Conservation (phyloP, 1,140 invertebrate species). For the Apis florea region DNA sequence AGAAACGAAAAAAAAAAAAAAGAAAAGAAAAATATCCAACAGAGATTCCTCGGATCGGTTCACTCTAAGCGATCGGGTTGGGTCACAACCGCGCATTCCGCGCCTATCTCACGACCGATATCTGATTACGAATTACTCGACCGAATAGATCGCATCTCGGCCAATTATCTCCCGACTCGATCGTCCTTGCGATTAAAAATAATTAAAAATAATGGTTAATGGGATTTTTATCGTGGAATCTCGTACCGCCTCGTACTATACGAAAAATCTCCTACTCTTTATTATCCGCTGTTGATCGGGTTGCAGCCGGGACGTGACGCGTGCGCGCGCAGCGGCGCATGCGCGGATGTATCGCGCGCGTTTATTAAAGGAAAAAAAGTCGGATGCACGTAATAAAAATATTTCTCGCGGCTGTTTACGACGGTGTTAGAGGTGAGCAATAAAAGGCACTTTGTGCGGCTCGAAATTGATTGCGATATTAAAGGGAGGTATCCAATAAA, state of each 20-base stretch:
- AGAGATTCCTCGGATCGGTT: slow-evolving; percentile 4
- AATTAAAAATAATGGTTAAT: slow-evolving; percentile 34
- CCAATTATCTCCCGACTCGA: neutral
- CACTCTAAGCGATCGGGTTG: neutral
- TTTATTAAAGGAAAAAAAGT: slow-evolving; percentile 20
- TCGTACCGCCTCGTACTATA: neutral
- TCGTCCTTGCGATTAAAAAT: slow-evolving; percentile 46
- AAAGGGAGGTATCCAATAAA: slow-evolving; percentile 3
- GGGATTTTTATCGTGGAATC: slow-evolving; percentile 22
- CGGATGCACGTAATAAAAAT: slow-evolving; percentile 14
- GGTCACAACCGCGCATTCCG: slow-evolving; percentile 18
- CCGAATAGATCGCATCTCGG: slow-evolving; percentile 10
- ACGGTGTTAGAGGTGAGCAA: slow-evolving; percentile 21
- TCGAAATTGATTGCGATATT: slow-evolving; percentile 10
- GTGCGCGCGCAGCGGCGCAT: neutral
- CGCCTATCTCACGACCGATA: slow-evolving; percentile 2
- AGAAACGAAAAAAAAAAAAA: neutral
- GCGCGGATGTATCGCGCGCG: neutral
- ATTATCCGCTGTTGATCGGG: neutral
- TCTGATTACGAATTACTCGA: slow-evolving; percentile 20
- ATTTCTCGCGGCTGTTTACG: slow-evolving; percentile 14
- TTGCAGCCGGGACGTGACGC: neutral
- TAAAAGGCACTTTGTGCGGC: slow-evolving; percentile 27
- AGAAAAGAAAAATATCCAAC: neutral
- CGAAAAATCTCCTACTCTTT: neutral